A percentile compares a stretch with the other conserved stretches of the same genome.
These are phyloP conservation scores for Limenitis camilla DNA, from an alignment of 2,888 invertebrate genomes.

Conservation along the genomic window DNA sequence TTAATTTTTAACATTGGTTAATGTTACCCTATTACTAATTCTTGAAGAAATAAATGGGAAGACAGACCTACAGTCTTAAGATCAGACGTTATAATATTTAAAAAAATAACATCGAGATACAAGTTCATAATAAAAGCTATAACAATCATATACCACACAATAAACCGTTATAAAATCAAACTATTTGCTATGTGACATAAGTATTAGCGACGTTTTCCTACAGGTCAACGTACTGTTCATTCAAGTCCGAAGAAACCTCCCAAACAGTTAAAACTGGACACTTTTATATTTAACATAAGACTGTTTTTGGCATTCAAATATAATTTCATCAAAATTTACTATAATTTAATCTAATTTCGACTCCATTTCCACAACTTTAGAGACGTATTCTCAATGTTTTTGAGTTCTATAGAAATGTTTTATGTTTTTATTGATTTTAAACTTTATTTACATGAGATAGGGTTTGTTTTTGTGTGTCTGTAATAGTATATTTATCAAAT, in stretches of 20 bases:
- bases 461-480: not conserved
- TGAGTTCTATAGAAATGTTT: not conserved
- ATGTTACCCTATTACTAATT: too few relatives aligned
- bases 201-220: slow-evolving; percentile 28
- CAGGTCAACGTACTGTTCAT: slow-evolving; percentile 28
- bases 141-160: slow-evolving; percentile 5
- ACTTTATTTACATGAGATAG: not conserved
- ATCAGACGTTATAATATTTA: too few relatives aligned
- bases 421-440: not conserved
- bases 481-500: slow-evolving; percentile 40
- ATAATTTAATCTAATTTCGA: not conserved
- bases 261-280: not conserved
- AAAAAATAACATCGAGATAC: not conserved
- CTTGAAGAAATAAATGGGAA: too few relatives aligned
- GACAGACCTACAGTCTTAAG: too few relatives aligned
- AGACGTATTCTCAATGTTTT: not conserved
- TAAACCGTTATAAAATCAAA: slow-evolving; percentile 16
- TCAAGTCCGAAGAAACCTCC: slow-evolving; percentile 14
- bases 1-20: too few relatives aligned
- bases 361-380: not conserved
- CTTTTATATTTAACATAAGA: slow-evolving; percentile 1
- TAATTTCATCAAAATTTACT: not conserved
- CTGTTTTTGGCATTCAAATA: slow-evolving; percentile 2
- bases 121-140: not conserved
- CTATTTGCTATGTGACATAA: slow-evolving; percentile 25